Evolutionary conservation across 1,140 invertebrate species (phyloP).

Genomic region (Stenopsyche tienmushanensis): DNA sequence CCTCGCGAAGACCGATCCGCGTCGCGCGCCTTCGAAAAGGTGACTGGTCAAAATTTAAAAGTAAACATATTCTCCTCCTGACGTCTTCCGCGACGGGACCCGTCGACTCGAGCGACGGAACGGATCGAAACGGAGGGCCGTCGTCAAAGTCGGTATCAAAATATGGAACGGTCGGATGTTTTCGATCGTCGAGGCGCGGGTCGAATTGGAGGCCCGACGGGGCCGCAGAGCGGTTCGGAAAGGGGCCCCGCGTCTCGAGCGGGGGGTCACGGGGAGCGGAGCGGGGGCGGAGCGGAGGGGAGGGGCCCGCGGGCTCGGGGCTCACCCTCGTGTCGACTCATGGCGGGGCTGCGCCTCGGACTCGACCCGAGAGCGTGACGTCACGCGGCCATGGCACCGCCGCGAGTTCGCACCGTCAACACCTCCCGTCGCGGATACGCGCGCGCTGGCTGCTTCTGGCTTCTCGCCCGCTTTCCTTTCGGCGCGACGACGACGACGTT

Average conservation of each 20-base stretch:
- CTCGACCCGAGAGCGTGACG: constrained; percentile 23
- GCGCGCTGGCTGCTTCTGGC: neutral
- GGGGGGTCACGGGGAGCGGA: neutral
- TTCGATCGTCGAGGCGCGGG: too few relatives aligned
- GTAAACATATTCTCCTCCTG: too few relatives aligned
- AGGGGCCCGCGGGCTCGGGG: neutral
- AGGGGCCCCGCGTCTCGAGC: neutral
- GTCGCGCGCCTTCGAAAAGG: too few relatives aligned
- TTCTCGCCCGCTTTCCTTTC: too few relatives aligned
- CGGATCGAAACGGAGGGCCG: too few relatives aligned
- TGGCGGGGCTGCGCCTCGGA: constrained; percentile 10
- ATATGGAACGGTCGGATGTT: too few relatives aligned
- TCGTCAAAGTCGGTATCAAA: too few relatives aligned
- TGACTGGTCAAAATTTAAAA: too few relatives aligned
- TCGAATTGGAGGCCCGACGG: neutral
- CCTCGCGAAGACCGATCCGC: too few relatives aligned
- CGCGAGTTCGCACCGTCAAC: neutral
- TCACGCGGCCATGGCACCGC: constrained; percentile 17
- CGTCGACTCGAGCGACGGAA: too few relatives aligned
- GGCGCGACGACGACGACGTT: too few relatives aligned
- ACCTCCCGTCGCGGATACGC: neutral
- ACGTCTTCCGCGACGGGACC: too few relatives aligned
- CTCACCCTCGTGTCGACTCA: constrained; percentile 25
- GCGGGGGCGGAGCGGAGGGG: neutral
- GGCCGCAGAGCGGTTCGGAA: neutral